Percentiles rank a stretch among this genome's conserved stretches.
Evolutionary conservation across 2,888 invertebrate species (phyloP).

Genomic region (Cordilura impudica): DNA sequence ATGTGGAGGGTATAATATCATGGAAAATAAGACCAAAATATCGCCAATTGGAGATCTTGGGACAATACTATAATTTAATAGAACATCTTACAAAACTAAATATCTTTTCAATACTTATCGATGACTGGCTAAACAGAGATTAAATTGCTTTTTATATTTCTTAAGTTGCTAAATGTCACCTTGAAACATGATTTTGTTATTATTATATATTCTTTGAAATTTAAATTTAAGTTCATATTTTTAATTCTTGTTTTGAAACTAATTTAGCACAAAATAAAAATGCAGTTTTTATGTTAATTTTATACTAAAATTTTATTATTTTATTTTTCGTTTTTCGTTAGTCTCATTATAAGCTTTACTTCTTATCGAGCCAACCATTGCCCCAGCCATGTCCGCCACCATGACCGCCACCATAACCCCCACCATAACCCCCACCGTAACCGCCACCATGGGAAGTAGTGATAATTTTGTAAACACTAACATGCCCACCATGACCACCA

Average conservation of each 20-base stretch:
- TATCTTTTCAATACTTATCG: too few relatives aligned
- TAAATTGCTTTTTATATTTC: too few relatives aligned
- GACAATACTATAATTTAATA: too few relatives aligned
- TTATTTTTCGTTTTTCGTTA: not conserved
- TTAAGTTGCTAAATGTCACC: too few relatives aligned
- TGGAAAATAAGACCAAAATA: too few relatives aligned
- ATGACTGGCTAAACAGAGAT: too few relatives aligned
- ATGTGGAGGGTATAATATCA: too few relatives aligned
- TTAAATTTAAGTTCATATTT: too few relatives aligned
- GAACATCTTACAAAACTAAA: too few relatives aligned
- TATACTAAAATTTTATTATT: not conserved
- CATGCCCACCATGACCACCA: not conserved
- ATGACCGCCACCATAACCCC: not conserved
- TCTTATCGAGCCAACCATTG: not conserved
- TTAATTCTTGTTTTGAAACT: not conserved
- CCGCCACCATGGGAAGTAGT: constrained; percentile 14
- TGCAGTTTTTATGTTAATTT: not conserved
- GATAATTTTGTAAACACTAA: constrained; percentile 11
- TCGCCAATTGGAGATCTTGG: too few relatives aligned
- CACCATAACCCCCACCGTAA: not conserved
- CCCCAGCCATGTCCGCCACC: not conserved
- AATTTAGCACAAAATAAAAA: not conserved
- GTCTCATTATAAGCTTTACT: not conserved
- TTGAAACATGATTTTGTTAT: too few relatives aligned
- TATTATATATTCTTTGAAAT: too few relatives aligned